Evolutionary conservation across 2,113 vertebrate species (phyloP), one percentile per base, ranked within the genome.

Genomic region (Laterallus jamaicensis): DNA sequence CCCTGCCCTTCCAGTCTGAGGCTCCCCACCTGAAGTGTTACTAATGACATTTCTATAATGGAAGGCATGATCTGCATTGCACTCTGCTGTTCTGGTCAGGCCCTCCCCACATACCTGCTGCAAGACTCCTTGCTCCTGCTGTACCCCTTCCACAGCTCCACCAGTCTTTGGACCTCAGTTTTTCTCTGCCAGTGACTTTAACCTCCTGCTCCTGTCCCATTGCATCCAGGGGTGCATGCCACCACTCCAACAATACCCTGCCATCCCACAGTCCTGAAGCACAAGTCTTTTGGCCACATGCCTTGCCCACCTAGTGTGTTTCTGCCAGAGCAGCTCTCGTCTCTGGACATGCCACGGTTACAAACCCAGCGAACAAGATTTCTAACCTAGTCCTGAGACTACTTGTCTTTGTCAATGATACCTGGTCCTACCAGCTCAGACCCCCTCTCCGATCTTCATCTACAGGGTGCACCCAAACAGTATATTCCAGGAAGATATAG

Each of bases 251-350:
- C 5, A 37, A 24, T 4, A 25, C 15, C 6, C 31, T 44, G n/a
- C 71, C 68, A 56, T n/a, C 44, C 50, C 18, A 5, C 56, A 10
- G 47, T 6, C 58, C 47, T 15, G 39, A 62, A 52, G 44, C 55
- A 5, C 14, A 9, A 58, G 22, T 49, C 58, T 49, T 69, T 49
- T 0, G 2, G 62, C 24, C 50, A 20, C 32, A 5, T 3, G 2
- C 2, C 39, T 66, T 5, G 1, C 50, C 20, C 39, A 26, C n/a
- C 37, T 32, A 37, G 8, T 2, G 2, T 2, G 0, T 49, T 84
- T 76, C 40, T 69, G 44, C 20, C 24, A 7, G 22, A 69, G 49
- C 26, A 58, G 63, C 44, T 68, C 28, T 24, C 21, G 6, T 86
- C 62, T 82, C 31, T 55, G 29, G 69, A 40, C 22, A 80, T 17